Conservation (phyloP, 2,797 vertebrate species). For the Microchirus variegatus region DNA sequence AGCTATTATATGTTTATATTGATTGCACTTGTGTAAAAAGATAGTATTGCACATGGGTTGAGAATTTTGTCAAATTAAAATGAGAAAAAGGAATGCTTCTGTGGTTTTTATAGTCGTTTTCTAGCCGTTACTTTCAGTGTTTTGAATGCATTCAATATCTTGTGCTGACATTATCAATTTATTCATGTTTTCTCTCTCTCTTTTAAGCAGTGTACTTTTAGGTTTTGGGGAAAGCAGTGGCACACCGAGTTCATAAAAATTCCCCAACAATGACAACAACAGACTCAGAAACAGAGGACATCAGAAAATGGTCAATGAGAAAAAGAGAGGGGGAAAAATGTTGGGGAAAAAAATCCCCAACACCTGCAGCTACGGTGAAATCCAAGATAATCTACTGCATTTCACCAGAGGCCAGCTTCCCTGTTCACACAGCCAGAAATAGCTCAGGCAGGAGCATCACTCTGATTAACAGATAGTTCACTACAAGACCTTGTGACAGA, state of each 20-base stretch:
- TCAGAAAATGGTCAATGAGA: background rate
- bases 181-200: no score
- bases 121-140: background rate
- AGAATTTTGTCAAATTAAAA: slow-evolving; percentile 4
- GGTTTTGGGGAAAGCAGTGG: no score
- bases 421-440: slow-evolving; percentile 45
- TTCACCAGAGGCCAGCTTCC: slow-evolving; percentile 36
- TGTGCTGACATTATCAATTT: no score
- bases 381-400: slow-evolving; percentile 38
- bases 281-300: slow-evolving; percentile 1
- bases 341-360: background rate
- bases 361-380: slow-evolving; percentile 27
- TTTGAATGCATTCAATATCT: no score
- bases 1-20: no score
- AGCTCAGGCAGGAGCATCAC: slow-evolving; percentile 43
- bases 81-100: background rate
- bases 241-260: no score
- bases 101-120: background rate
- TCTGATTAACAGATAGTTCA: slow-evolving; percentile 62
- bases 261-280: background rate
- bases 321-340: background rate
- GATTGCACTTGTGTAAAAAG: no score
- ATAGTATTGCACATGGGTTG: no score
- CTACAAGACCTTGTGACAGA: slow-evolving; percentile 48
- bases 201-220: no score